Base-by-base conservation (phyloP, 1,140 invertebrate genomes). In the Popillia japonica region DNA sequence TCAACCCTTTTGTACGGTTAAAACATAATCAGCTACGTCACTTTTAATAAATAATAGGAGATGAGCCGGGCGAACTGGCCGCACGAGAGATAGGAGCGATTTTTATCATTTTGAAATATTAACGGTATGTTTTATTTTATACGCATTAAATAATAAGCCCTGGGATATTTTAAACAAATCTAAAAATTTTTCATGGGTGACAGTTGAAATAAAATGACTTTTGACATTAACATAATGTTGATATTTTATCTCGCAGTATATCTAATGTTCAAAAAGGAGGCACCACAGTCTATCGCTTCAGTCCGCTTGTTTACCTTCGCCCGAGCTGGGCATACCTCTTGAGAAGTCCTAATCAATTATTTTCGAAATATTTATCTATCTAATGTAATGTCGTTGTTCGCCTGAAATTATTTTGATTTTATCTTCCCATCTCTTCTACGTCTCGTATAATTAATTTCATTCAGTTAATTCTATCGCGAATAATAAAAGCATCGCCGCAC, bases 401-500 rank as follows among this genome's bases (percentile, higher is more conserved):
- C 3, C 6, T 17, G 22, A 27, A 27, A 64, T 64, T 64, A 27
- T 64, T 48, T 64, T 64, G 61, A 64, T 64, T 20, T 64, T 64
- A 64, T 64, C 61, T 23, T 9, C 61, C 44, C 17, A 48, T 48
- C 17, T 14, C 11, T 48, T 14, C 11, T 48, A 10, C 44, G 44
- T 48, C 11, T 48, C 11, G 8, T 48, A 9, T 48, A 48, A 48
- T 48, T 48, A 48, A 48, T 14, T 48, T 9, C 17, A n/a, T 48
- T 48, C 44, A 48, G 17, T n/a, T n/a, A n/a, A n/a, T 48, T 48
- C 17, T 48, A 48, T 48, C 23, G 17, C 23, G 22, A 64, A 34
- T 27, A 77, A 77, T 61, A 77, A 68, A 77, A 77, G 76, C 22
- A 61, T 77, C 22, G 64, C 59, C 14, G 48, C 23, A 41, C n/a